Conservation (phyloP, 2,888 invertebrate species). For the Ptilodon capucinus region DNA sequence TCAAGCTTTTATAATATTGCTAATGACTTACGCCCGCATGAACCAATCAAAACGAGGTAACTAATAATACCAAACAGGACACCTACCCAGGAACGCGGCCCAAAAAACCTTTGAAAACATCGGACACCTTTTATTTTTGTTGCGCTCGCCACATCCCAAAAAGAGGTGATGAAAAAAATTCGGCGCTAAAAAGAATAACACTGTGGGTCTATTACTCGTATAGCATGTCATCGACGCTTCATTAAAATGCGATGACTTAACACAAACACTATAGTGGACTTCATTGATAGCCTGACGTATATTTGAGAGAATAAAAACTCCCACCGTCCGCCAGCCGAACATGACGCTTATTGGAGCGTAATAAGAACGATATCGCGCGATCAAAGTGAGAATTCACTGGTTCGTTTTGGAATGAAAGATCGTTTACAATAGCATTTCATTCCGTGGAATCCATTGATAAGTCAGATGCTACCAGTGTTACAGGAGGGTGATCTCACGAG, state of each 20-base stretch:
- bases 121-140: slow-evolving; percentile 59
- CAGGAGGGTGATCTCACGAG: slow-evolving; percentile 72
- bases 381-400: slow-evolving; percentile 45
- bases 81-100: slow-evolving; percentile 53
- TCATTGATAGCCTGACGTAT: slow-evolving; percentile 81
- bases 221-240: slow-evolving; percentile 81
- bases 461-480: slow-evolving; percentile 80
- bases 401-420: slow-evolving; percentile 70
- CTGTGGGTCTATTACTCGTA: slow-evolving; percentile 79
- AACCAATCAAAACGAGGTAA: slow-evolving; percentile 52
- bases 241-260: slow-evolving; percentile 82
- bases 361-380: slow-evolving; percentile 43
- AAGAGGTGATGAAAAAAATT: slow-evolving; percentile 65
- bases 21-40: slow-evolving; percentile 43
- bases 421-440: slow-evolving; percentile 77
- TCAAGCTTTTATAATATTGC: slow-evolving; percentile 1
- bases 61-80: slow-evolving; percentile 56
- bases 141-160: slow-evolving; percentile 58
- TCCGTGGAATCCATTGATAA: slow-evolving; percentile 82
- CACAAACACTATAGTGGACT: slow-evolving; percentile 79
- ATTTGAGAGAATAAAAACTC: slow-evolving; percentile 67
- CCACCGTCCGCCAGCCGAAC: slow-evolving; percentile 38
- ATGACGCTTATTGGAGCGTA: slow-evolving; percentile 37
- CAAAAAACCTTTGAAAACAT: slow-evolving; percentile 56
- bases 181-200: slow-evolving; percentile 79